phyloP scores from a whole-genome alignment of 2,888 invertebrate genomes.

The Dromius quadrimaculatus region DNA sequence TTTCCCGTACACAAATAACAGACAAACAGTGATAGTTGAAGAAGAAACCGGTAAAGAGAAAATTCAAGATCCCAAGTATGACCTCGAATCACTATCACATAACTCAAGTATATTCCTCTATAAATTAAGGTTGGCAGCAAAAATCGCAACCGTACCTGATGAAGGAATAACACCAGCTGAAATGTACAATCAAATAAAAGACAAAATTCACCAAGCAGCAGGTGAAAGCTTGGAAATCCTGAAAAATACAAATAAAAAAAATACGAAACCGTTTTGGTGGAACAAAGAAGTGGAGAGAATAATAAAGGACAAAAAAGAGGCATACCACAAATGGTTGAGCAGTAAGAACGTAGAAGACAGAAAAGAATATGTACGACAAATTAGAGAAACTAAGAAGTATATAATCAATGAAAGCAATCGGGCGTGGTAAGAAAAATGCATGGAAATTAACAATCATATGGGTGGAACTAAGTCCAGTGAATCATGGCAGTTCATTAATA shows the following conservation, averaged over 20 bases:
- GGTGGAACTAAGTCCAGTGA: too few species aligned
- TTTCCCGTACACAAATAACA: neutral
- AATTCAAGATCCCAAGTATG: neutral
- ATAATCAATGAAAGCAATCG: too few species aligned
- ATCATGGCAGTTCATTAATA: too few species aligned
- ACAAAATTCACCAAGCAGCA: neutral
- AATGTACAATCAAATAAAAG: neutral
- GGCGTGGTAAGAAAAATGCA: too few species aligned
- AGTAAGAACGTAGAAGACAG: too few species aligned
- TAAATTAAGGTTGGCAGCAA: conserved; percentile 1
- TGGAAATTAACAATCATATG: too few species aligned
- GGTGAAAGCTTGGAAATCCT: neutral
- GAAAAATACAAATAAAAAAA: neutral
- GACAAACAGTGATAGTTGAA: too few species aligned
- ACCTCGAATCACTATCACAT: neutral
- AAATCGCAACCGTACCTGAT: neutral
- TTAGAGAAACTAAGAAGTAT: too few species aligned
- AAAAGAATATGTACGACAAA: too few species aligned
- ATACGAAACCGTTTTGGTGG: too few species aligned
- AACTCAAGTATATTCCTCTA: neutral
- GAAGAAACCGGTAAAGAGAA: neutral
- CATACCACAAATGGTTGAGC: too few species aligned
- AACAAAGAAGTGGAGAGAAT: conserved; percentile 6
- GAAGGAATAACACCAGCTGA: conserved; percentile 1
- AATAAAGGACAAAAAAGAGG: conserved; percentile 7